Evolutionary conservation across 2,797 vertebrate species (phyloP).

Genomic region (Parotocinclus haroldoi): DNA sequence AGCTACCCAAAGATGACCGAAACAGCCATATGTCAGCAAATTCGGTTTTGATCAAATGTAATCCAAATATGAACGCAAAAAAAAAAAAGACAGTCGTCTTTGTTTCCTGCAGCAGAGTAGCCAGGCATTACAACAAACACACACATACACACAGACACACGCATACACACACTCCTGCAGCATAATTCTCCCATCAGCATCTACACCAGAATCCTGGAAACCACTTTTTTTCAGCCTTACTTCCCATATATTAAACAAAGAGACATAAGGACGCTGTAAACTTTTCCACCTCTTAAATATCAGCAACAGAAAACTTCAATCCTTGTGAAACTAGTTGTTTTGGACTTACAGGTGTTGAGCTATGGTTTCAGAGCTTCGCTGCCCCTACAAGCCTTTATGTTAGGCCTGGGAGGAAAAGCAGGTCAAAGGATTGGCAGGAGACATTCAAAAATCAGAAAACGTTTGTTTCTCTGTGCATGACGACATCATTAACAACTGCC

Average conservation of each 20-base stretch:
- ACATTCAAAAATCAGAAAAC: constrained; percentile 66
- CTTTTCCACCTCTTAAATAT: constrained; percentile 65
- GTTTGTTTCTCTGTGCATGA: constrained; percentile 68
- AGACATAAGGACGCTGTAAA: constrained; percentile 54
- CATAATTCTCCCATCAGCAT: not conserved
- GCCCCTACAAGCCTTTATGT: constrained; percentile 99
- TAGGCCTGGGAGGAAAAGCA: constrained; percentile 99
- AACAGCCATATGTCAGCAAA: not conserved
- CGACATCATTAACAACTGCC: constrained; percentile 60
- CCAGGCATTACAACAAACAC: not conserved
- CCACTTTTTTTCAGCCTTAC: constrained; percentile 60
- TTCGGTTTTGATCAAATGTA: too few species aligned
- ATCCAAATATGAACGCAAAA: too few species aligned
- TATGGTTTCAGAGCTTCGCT: constrained; percentile 97
- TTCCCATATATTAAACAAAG: constrained; percentile 57
- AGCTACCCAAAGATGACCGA: constrained; percentile 1
- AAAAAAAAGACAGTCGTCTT: not conserved
- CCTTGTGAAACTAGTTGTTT: constrained; percentile 87
- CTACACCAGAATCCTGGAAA: constrained; percentile 63
- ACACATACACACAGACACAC: not conserved
- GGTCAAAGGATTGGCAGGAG: constrained; percentile 96
- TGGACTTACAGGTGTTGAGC: constrained; percentile 99
- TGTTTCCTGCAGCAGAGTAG: constrained; percentile 8
- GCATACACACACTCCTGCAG: too few species aligned
- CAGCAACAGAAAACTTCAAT: constrained; percentile 83